phyloP scores from a whole-genome alignment of 2,113 vertebrate genomes.

The Rhinichthys klamathensis region DNA sequence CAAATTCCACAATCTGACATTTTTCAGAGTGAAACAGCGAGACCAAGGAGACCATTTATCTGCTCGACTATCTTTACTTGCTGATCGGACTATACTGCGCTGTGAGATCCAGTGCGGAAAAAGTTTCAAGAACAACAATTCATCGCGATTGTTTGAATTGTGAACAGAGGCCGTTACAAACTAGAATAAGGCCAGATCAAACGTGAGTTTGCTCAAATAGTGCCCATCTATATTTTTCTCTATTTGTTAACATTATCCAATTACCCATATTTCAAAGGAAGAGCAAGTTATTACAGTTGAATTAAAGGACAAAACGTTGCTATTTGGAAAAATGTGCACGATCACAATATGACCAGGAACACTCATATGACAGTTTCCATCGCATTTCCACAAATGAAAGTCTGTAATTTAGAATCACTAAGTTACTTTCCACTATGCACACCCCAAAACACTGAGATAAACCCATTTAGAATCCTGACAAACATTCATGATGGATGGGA shows the following conservation, averaged over 20 bases:
- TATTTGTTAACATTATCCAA: background rate
- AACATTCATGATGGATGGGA: constrained; percentile 18
- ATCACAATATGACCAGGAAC: background rate
- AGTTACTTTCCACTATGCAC: constrained; percentile 11
- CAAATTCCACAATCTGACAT: background rate
- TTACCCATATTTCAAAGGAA: background rate
- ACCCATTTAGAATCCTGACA: constrained; percentile 1
- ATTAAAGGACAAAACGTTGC: background rate
- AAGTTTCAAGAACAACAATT: background rate
- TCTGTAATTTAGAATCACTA: constrained; percentile 31
- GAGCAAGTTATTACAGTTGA: background rate
- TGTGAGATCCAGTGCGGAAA: background rate
- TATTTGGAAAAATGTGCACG: background rate
- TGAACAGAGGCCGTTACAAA: background rate
- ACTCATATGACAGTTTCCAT: background rate
- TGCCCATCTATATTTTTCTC: background rate
- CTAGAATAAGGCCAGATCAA: background rate
- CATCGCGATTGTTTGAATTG: background rate
- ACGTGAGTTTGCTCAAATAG: background rate
- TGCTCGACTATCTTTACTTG: too few relatives aligned
- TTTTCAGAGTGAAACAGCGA: background rate
- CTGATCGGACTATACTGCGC: too few relatives aligned
- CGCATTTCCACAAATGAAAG: constrained; percentile 15
- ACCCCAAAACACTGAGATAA: constrained; percentile 9
- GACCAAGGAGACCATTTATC: too few relatives aligned